These are phyloP conservation scores for Epinephelus lanceolatus DNA, from an alignment of 2,113 vertebrate genomes.

Conservation along the genomic window DNA sequence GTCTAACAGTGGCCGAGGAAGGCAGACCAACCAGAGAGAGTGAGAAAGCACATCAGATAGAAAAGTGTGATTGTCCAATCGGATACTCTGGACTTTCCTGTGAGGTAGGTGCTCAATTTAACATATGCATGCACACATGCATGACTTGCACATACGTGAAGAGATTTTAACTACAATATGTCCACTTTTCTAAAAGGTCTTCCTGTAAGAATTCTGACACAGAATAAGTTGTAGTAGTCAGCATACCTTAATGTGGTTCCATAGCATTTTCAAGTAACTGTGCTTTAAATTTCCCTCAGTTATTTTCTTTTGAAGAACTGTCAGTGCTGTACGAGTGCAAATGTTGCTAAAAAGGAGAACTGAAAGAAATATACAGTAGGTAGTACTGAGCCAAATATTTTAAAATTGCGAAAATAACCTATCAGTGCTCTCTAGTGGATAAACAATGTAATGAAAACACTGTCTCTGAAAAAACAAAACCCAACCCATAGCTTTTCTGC, in stretches of 20 bases:
- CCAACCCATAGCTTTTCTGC: too few relatives aligned
- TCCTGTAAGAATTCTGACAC: too few relatives aligned
- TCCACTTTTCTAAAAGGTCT: background rate
- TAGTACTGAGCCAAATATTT: background rate
- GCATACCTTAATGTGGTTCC: too few relatives aligned
- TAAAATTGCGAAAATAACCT: background rate
- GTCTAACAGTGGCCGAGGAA: conserved; percentile 90
- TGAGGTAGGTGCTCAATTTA: conserved; percentile 85
- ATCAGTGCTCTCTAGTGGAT: background rate
- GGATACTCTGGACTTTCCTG: conserved; percentile 96
- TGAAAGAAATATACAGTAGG: too few relatives aligned
- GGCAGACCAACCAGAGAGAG: conserved; percentile 82
- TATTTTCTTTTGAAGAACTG: too few relatives aligned
- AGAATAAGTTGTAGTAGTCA: too few relatives aligned
- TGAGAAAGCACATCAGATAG: conserved; percentile 89
- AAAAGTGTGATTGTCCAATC: conserved; percentile 91
- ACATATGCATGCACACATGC: background rate
- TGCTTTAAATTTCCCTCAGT: too few relatives aligned
- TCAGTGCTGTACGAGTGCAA: too few relatives aligned
- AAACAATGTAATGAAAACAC: background rate
- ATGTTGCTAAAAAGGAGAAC: too few relatives aligned
- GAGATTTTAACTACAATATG: background rate
- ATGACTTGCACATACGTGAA: background rate
- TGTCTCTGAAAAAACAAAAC: background rate
- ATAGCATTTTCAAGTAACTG: too few relatives aligned